Evolutionary conservation across 2,888 invertebrate species (phyloP), one percentile per base, ranked within the genome.

Genomic region (Cryptophagus acutangulus): DNA sequence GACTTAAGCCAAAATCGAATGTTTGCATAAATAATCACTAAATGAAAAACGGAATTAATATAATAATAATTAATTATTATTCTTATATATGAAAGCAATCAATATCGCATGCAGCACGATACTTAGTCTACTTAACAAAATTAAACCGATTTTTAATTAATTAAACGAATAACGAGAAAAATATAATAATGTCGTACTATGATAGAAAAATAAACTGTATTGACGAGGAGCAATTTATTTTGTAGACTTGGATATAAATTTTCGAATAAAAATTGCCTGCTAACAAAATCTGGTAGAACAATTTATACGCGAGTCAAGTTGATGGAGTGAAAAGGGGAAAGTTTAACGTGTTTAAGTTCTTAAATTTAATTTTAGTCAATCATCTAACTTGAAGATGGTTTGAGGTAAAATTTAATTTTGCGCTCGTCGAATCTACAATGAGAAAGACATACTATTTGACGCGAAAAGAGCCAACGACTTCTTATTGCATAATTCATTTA

Each of bases 291-390:
- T 55, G 54, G 56, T 57, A 51, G 53, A 59, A 58, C 57, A 62
- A 62, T 63, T 65, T 63, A 60, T 58, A 59, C 61, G 58, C 59
- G 57, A 63, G 63, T 62, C 65, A 62, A 61, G 59, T 60, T 63
- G 61, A 63, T 61, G 61, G 62, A 65, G 63, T 62, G 59, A 63
- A 67, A 65, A 62, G 64, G 62, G 65, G 63, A 62, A 65, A 65
- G 66, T 63, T 66, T 65, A 66, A 64, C 65, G 65, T 62, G 63
- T 67, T 67, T 66, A 68, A 66, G 63, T 69, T 68, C 66, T 64
- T 63, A 66, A 69, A 69, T 70, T 69, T 67, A 70, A 69, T 70
- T 70, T 69, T 63, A 67, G 66, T 67, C 68, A 67, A 69, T 69
- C 69, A 69, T 66, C 65, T 58, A 60, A 63, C 62, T 62, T 60